Evolutionary conservation across 2,888 invertebrate species (phyloP), one percentile per base, ranked within the genome.

Genomic region (Mimachlamys varia): DNA sequence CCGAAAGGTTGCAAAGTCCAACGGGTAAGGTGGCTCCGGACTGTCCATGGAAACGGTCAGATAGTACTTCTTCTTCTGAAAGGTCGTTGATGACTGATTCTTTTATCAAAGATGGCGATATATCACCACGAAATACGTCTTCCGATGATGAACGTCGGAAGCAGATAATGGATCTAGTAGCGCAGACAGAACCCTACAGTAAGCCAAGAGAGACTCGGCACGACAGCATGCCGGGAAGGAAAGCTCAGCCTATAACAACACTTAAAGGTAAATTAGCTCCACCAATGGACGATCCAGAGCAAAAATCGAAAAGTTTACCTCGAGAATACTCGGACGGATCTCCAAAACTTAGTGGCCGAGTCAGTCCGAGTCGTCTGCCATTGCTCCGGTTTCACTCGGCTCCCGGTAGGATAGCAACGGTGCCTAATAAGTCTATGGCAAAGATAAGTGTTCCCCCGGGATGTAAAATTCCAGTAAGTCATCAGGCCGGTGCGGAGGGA

Each of bases 1-100:
- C 96, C 0, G 95, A 96, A 88, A 92, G 95, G 89, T 92, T 96
- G 22, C 94, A 96, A 91, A 95, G 95, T 90, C 96, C 96, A 22
- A 95, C 95, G 4, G 88, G 91, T 15, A 94, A 94, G 92, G 90
- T 92, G 37, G 76, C 92, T 22, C 93, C 93, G 0, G 94, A 94
- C 44, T 88, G 90, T 13, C 93, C 93, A 7, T 93, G 93, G 93
- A 92, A 91, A 50, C 87, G 88, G 44, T 27, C 89, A 13, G 91
- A 91, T 55, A 62, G 88, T 15, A 90, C 89, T 17, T 76, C 89
- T 55, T 55, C 49, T 88, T 89, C 91, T 19, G 92, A 93, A n/a
- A 62, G 88, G 19, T 44, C 90, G 33, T 58, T 91, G 10, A 87
- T 90, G 12, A 91, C 92, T 88, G 92, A 92, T 33, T 88, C 88